Evolutionary conservation across 2,113 vertebrate species (phyloP).

Genomic region (Probosciger aterrimus): DNA sequence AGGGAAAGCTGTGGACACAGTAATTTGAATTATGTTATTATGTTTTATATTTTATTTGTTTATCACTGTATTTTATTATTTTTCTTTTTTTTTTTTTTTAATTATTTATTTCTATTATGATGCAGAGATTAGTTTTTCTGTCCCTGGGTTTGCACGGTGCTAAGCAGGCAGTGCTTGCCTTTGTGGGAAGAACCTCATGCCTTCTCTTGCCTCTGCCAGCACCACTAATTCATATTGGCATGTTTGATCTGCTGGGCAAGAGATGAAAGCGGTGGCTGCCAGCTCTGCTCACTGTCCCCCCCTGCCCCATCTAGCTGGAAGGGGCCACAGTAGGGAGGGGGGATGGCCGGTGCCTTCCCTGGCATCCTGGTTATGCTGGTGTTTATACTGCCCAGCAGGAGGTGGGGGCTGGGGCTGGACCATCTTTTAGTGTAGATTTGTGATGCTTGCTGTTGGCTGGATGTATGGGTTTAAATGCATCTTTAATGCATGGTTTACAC

Average conservation of each 20-base stretch:
- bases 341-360: not conserved
- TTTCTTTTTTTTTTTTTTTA: not conserved
- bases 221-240: conserved; percentile 50
- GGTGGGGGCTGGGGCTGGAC: not conserved
- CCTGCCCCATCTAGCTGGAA: not conserved
- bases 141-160: rapidly evolving
- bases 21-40: not conserved
- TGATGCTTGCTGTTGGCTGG: not conserved
- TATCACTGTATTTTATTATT: not conserved
- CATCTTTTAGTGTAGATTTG: not conserved
- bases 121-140: not conserved
- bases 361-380: not conserved
- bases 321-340: not conserved
- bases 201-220: not conserved
- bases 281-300: conserved; percentile 1
- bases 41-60: not conserved
- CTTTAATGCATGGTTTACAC: not conserved
- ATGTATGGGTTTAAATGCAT: not conserved
- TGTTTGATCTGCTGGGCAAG: conserved; percentile 40
- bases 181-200: conserved; percentile 42
- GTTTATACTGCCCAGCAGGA: not conserved
- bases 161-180: not conserved
- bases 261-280: conserved; percentile 54
- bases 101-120: rapidly evolving
- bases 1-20: not conserved